Evolutionary conservation across 2,888 invertebrate genomes (phyloP).

Genomic region (Sphinx pinastri): DNA sequence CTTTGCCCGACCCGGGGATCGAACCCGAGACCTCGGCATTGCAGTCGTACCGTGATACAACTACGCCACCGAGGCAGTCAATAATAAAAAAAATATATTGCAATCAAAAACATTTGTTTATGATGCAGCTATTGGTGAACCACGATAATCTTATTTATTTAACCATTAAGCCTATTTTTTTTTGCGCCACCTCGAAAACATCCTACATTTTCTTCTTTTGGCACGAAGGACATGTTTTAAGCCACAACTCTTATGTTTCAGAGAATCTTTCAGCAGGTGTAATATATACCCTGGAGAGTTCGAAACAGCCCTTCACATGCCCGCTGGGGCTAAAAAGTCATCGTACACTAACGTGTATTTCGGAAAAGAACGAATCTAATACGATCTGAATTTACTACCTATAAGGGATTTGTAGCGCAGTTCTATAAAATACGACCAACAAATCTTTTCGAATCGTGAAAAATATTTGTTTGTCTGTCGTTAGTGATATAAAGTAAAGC

Average conservation of each 20-base stretch:
- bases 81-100: no score
- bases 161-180: background rate
- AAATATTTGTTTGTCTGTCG: background rate
- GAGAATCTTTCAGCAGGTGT: background rate
- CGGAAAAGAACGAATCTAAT: conserved; percentile 4
- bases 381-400: conserved; percentile 8
- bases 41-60: no score
- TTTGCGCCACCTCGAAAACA: background rate
- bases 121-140: no score
- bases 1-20: no score
- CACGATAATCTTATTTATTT: background rate
- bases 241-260: background rate
- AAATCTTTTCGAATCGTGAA: background rate
- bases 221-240: background rate
- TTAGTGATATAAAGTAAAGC: background rate
- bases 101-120: no score
- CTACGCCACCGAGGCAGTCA: no score
- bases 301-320: conserved; percentile 6
- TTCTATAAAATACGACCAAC: background rate
- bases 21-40: no score
- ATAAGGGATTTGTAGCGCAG: background rate
- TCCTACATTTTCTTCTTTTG: background rate
- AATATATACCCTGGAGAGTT: conserved; percentile 15
- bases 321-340: conserved; percentile 8
- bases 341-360: conserved; percentile 2